Base-by-base conservation (phyloP, 2,888 invertebrate genomes). In the Tricholauxania praeusta region DNA sequence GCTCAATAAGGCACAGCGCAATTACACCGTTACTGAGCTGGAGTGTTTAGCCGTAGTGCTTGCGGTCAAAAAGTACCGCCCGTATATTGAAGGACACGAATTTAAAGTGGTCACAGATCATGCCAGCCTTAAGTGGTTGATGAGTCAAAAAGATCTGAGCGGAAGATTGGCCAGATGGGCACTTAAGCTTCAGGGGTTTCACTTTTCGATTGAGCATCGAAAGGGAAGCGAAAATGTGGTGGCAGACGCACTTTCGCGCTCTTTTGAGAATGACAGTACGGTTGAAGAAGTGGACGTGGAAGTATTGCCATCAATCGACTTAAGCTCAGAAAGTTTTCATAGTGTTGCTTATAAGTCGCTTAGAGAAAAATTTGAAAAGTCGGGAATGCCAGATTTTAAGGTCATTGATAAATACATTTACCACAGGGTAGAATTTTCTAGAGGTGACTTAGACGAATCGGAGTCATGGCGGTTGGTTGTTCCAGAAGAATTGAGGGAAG, bases 181-280 rank as follows among this genome's bases (percentile, higher is more conserved):
- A n/a, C 48, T 63, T 8, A 28, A 63, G 47, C 63, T 63, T 14
- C 63, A 63, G 6, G 32, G 63, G 15, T 48, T 47, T 28, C 28
- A 28, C 28, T 28, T 28, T 28, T 28, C 28, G 28, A 28, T 28
- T 28, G 28, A 28, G 28, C 63, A 12, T 48, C 12, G 63, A 63
- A 63, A 63, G 32, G 63, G 63, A 4, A 39, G 63, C 8, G 63
- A 63, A 63, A 63, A 63, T 49, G 47, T 63, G 10, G 63, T 63
- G 19, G 63, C 63, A 17, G 63, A 63, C 47, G 63, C 63, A 10
- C 47, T 63, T 12, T 63, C 63, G 1, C 63, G 63, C 22, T 22
- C 28, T 28, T 59, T 59, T 15, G 59, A 59, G 2, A 28, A 59
- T 12, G 8, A 59, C 12, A 22, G 2, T 2, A 1, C 3, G 22